Evolutionary conservation across 2,888 invertebrate genomes (phyloP).

Genomic region (Lucinisca nassula): DNA sequence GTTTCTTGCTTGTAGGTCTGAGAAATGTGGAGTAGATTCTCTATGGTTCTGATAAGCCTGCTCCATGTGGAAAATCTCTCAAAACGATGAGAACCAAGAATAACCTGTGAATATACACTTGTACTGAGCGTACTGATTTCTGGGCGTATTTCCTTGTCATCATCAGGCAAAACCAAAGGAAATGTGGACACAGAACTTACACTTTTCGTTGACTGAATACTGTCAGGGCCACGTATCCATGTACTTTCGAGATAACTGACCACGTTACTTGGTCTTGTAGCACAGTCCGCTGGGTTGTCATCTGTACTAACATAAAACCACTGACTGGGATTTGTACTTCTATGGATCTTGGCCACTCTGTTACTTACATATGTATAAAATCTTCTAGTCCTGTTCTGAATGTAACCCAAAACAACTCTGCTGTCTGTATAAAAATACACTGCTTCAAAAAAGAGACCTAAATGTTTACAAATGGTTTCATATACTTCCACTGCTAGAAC

Average conservation of each 20-base stretch:
- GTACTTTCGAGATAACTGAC: constrained; percentile 16
- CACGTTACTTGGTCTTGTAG: constrained; percentile 37
- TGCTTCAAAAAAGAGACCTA: constrained; percentile 17
- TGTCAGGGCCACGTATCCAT: constrained; percentile 54
- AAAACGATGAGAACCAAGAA: constrained; percentile 30
- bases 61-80: constrained; percentile 58
- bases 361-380: constrained; percentile 70
- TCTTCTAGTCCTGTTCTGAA: constrained; percentile 53
- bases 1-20: neutral
- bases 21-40: neutral
- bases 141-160: constrained; percentile 46
- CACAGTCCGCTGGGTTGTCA: constrained; percentile 61
- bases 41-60: constrained; percentile 33
- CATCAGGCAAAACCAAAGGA: constrained; percentile 32
- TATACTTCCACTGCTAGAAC: constrained; percentile 63
- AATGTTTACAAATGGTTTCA: constrained; percentile 30
- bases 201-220: neutral
- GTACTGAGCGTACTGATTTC: neutral
- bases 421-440: constrained; percentile 64
- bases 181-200: neutral
- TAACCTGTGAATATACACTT: neutral
- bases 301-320: constrained; percentile 62
- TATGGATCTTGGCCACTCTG: constrained; percentile 47
- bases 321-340: constrained; percentile 44
- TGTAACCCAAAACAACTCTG: constrained; percentile 65